Conservation (phyloP, 2,113 vertebrate species). For the Pavo muticus region DNA sequence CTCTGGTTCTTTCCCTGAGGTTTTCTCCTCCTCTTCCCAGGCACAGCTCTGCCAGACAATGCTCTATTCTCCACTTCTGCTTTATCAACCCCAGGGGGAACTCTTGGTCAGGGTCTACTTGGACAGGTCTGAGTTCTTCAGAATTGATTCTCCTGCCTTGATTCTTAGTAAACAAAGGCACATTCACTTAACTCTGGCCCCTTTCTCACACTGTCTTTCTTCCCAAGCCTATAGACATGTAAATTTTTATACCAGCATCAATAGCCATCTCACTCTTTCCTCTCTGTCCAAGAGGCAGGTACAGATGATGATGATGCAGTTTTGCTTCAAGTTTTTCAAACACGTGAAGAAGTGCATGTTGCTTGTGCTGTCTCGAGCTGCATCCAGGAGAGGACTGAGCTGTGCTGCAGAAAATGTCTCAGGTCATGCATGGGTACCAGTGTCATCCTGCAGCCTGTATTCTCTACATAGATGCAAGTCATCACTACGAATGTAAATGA, state of each 20-base stretch:
- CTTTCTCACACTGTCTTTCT: constrained; percentile 3
- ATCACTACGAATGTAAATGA: neutral
- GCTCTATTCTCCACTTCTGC: neutral
- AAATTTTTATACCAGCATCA: neutral
- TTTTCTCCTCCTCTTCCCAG: neutral
- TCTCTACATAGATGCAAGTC: neutral
- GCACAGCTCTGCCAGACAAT: neutral
- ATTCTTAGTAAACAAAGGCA: constrained; percentile 9
- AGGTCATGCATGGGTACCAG: fast-evolving
- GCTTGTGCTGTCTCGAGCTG: neutral
- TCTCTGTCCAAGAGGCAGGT: neutral
- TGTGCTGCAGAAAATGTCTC: neutral
- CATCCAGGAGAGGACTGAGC: neutral
- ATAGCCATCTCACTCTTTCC: constrained; percentile 2
- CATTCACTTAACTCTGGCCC: neutral
- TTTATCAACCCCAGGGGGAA: constrained; percentile 1
- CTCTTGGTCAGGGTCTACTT: neutral
- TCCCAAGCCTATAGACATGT: constrained; percentile 16
- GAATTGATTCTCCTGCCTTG: neutral
- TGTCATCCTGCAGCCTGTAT: neutral
- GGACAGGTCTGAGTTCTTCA: neutral
- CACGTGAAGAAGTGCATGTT: neutral
- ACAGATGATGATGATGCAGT: fast-evolving
- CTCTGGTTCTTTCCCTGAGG: neutral
- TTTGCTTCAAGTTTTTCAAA: neutral